Evolutionary conservation across 1,140 invertebrate genomes (phyloP).

Genomic region (Drepana arcuata): DNA sequence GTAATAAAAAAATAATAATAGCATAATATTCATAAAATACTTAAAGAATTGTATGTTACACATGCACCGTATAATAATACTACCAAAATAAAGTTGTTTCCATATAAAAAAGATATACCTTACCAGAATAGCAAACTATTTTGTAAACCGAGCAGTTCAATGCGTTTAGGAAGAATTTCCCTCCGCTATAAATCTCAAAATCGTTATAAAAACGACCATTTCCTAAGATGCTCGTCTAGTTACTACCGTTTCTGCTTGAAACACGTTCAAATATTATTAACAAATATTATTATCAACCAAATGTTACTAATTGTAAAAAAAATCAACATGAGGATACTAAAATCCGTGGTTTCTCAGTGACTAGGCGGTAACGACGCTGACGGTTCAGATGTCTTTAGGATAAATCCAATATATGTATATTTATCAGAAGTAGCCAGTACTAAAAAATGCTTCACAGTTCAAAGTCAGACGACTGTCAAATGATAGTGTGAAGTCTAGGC

Average conservation of each 20-base stretch:
- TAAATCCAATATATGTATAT: conserved; percentile 29
- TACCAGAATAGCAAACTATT: conserved; percentile 67
- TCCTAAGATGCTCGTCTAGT: conserved; percentile 62
- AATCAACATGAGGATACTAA: conserved; percentile 57
- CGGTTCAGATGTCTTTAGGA: conserved; percentile 35
- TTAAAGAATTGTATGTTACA: conserved; percentile 60
- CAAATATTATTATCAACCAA: conserved; percentile 63
- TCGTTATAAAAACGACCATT: conserved; percentile 54
- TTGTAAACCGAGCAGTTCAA: conserved; percentile 60
- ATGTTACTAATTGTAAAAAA: conserved; percentile 58
- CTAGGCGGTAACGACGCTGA: conserved; percentile 65
- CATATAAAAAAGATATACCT: conserved; percentile 66
- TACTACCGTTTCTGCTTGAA: conserved; percentile 60
- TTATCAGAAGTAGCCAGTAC: no score
- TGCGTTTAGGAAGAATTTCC: conserved; percentile 43
- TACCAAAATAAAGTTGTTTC: conserved; percentile 65
- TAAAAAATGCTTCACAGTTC: no score
- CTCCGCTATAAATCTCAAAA: conserved; percentile 38
- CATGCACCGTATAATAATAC: conserved; percentile 68
- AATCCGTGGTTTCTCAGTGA: conserved; percentile 65
- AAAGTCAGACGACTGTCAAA: no score
- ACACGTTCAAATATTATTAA: conserved; percentile 48
- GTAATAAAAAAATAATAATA: conserved; percentile 59
- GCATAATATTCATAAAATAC: conserved; percentile 65
- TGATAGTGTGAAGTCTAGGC: no score